phyloP scores from a whole-genome alignment of 2,113 vertebrate genomes.

The Acanthochromis polyacanthus region DNA sequence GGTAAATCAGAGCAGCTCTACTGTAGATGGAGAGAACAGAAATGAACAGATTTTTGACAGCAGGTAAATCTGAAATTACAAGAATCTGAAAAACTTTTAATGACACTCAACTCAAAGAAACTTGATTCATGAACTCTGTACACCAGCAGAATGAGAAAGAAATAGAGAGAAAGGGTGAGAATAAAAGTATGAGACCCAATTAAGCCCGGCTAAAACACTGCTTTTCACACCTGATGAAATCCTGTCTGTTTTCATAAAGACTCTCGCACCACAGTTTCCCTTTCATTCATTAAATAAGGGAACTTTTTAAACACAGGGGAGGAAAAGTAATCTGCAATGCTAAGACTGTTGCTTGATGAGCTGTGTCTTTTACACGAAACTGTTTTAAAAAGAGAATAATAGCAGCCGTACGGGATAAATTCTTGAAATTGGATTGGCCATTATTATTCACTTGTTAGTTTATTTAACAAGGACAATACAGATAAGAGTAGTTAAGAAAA shows the following conservation, averaged over 20 bases:
- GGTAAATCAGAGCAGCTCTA: not conserved
- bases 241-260: slow-evolving; percentile 88
- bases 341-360: slow-evolving; percentile 58
- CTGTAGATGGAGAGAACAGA: not conserved
- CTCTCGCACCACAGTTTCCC: slow-evolving; percentile 79
- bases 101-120: slow-evolving; percentile 18
- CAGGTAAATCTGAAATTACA: not conserved
- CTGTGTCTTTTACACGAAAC: slow-evolving; percentile 53
- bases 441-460: slow-evolving; percentile 10
- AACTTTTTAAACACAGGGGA: slow-evolving; percentile 75
- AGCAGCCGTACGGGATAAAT: slow-evolving; percentile 23
- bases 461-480: slow-evolving; percentile 9
- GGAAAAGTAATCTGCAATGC: slow-evolving; percentile 63
- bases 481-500: not conserved
- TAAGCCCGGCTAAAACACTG: slow-evolving; percentile 92
- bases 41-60: not conserved
- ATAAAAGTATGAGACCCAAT: slow-evolving; percentile 92
- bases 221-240: slow-evolving; percentile 93
- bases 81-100: slow-evolving; percentile 9
- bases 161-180: slow-evolving; percentile 17
- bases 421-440: not conserved
- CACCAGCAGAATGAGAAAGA: not conserved
- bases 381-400: slow-evolving; percentile 45
- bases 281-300: slow-evolving; percentile 89
- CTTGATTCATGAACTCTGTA: slow-evolving; percentile 8